Percentiles rank a stretch among this genome's conserved stretches.
phyloP scores from a whole-genome alignment of 2,113 vertebrate species.

The Lepidothrix coronata region DNA sequence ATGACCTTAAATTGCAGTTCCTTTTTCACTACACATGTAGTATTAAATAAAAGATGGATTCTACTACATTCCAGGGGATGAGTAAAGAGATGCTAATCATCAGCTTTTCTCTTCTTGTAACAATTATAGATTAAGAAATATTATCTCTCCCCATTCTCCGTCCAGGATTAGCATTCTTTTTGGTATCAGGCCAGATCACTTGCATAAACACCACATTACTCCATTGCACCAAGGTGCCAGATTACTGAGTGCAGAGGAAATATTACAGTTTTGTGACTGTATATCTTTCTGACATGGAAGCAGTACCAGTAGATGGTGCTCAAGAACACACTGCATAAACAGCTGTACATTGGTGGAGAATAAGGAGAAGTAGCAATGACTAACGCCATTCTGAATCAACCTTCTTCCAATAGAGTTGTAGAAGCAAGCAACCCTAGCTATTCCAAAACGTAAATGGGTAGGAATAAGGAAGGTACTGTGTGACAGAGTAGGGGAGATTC shows the following conservation, averaged over 20 bases:
- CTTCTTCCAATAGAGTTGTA: neutral
- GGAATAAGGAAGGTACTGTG: neutral
- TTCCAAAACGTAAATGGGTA: neutral
- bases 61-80: neutral
- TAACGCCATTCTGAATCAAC: neutral
- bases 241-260: neutral
- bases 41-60: neutral
- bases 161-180: neutral
- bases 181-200: neutral
- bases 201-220: neutral
- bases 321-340: conserved; percentile 32
- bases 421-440: neutral
- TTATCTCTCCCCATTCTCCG: neutral
- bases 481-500: neutral
- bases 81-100: neutral
- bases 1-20: neutral
- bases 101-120: neutral
- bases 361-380: neutral
- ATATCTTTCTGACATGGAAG: neutral
- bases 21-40: neutral
- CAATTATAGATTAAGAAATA: neutral
- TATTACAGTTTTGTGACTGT: neutral
- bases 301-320: conserved; percentile 60
- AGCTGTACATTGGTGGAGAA: neutral
- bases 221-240: neutral